Conservation (phyloP, 2,113 vertebrate genomes). For the Drymodes brunneopygia region DNA sequence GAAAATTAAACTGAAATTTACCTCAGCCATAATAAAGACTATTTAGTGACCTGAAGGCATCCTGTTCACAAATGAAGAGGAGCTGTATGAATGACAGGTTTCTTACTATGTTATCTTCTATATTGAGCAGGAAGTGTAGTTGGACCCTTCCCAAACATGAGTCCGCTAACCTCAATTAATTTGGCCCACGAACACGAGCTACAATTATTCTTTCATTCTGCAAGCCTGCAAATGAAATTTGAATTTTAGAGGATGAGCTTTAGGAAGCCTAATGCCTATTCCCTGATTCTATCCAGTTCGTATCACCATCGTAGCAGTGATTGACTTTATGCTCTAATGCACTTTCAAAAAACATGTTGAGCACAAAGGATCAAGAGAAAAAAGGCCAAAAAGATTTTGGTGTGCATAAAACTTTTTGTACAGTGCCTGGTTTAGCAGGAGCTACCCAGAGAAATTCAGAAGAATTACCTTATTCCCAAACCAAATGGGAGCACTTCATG, state of each 20-base stretch:
- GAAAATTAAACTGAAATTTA: neutral
- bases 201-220: neutral
- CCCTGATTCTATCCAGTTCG: neutral
- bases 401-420: neutral
- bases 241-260: neutral
- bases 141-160: neutral
- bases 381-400: neutral
- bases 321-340: neutral
- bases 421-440: neutral
- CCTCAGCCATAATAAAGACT: too few species aligned
- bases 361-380: neutral
- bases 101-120: neutral
- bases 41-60: neutral
- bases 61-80: neutral
- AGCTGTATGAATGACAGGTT: neutral
- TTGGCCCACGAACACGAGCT: neutral
- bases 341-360: neutral
- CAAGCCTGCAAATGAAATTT: neutral
- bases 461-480: neutral
- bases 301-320: rapidly evolving
- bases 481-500: neutral
- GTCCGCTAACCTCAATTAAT: neutral
- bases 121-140: neutral
- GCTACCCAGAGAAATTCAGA: neutral
- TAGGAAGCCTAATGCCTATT: neutral